Base-by-base conservation (phyloP, 1,140 invertebrate species). In the Mesaphorura yosii region DNA sequence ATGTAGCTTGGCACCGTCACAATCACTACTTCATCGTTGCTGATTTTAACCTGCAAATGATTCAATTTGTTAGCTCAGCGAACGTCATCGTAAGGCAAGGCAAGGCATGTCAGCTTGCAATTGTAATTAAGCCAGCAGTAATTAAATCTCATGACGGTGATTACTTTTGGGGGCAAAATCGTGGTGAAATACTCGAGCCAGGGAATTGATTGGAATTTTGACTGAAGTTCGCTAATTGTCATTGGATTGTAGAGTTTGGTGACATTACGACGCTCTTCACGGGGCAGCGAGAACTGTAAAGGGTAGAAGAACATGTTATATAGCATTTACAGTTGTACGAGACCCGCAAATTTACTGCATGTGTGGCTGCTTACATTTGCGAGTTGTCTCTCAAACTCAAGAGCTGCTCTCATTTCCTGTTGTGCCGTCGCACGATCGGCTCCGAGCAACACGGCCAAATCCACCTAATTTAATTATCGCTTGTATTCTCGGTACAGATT, bases 171-270 rank as follows among this genome's bases (percentile, higher is more conserved):
- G 0, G 77, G 72, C 7, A 95, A 70, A 7, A 92, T 66, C 0
- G 70, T 79, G 66, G 86, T 86, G 62, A 93, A 80, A 65, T 90
- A 92, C 40, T 81, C 76, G 51, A 78, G 65, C 87, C 87, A 90
- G 6, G 84, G 78, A 20, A 89, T 78, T 64, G 78, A 78, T 2
- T 82, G 81, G 65, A 83, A 87, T 45, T 80, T 79, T 22, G 73
- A 62, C 59, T 84, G 78, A 7, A 96, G 66, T 52, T 93, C 77
- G 3, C 67, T 67, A 2, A 95, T 72, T 0, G 80, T 85, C 78
- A 90, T 89, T 14, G 86, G 84, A 66, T 96, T 93, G 71, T 95
- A 95, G 2, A 93, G 73, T 53, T 84, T 81, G 2, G 87, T 85
- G 2, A 86, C 86, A 68, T 96, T 93, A 52, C 91, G 76, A 42